phyloP scores from a whole-genome alignment of 2,113 vertebrate species.

The Marcusenius ussheri region DNA sequence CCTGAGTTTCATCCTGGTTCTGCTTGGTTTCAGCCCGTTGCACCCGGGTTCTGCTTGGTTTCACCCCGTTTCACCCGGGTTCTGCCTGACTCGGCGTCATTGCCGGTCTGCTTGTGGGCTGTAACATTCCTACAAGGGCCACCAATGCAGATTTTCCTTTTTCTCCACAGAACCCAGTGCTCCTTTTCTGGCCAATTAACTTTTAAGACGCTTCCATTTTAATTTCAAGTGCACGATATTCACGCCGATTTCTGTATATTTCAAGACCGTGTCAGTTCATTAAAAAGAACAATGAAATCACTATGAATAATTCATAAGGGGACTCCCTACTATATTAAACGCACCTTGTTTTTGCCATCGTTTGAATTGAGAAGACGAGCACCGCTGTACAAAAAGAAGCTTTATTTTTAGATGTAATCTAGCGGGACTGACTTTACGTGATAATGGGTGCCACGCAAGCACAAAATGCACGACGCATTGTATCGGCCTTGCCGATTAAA shows the following conservation, averaged over 20 bases:
- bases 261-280: constrained; percentile 6
- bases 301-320: constrained; percentile 19
- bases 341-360: constrained; percentile 10
- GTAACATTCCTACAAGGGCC: not conserved
- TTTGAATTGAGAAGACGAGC: not conserved
- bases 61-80: not conserved
- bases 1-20: not conserved
- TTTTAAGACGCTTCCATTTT: constrained; percentile 6
- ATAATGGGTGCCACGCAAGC: not conserved
- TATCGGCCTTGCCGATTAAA: not conserved
- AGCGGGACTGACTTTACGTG: not conserved
- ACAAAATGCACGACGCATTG: not conserved
- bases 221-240: constrained; percentile 3
- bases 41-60: not conserved
- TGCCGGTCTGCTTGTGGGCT: not conserved
- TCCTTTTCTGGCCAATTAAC: constrained; percentile 19
- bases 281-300: constrained; percentile 19
- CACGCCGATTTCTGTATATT: constrained; percentile 8
- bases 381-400: not conserved
- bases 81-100: not conserved
- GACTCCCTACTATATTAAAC: constrained; percentile 2
- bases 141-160: not conserved
- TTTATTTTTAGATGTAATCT: constrained; percentile 11
- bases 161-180: constrained; percentile 32
- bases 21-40: not conserved